These are phyloP conservation scores for Apis dorsata DNA, from an alignment of 1,140 invertebrate species.

Conservation along the genomic window DNA sequence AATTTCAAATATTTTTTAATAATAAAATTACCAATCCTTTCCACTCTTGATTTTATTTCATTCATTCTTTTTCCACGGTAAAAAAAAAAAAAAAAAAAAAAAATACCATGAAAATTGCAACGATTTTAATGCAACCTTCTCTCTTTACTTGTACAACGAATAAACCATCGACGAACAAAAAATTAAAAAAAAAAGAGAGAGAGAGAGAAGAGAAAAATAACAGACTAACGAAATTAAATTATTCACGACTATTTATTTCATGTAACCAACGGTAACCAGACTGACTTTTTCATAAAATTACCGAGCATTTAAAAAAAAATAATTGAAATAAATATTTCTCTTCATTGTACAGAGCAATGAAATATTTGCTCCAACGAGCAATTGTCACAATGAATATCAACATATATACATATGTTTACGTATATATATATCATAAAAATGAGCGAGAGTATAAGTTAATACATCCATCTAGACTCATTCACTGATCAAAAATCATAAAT, in stretches of 20 bases:
- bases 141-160: too few relatives aligned
- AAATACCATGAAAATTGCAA: background rate
- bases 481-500: too few relatives aligned
- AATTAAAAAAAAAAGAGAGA: background rate
- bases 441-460: too few relatives aligned
- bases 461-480: too few relatives aligned
- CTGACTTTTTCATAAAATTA: background rate
- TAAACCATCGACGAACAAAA: too few relatives aligned
- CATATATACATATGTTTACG: too few relatives aligned
- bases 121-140: background rate
- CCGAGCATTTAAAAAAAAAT: background rate
- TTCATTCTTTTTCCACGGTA: too few relatives aligned
- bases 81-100: background rate
- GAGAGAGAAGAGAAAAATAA: background rate
- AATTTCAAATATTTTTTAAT: background rate
- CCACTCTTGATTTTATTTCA: background rate
- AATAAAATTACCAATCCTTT: background rate
- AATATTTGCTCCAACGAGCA: too few relatives aligned
- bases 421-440: too few relatives aligned
- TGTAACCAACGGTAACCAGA: background rate
- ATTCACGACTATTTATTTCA: background rate
- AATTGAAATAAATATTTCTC: background rate
- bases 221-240: constrained; percentile 5
- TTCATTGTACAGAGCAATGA: too few relatives aligned
- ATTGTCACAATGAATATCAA: too few relatives aligned